These are phyloP conservation scores for Timema cristinae DNA, from an alignment of 2,888 invertebrate genomes.

Conservation along the genomic window DNA sequence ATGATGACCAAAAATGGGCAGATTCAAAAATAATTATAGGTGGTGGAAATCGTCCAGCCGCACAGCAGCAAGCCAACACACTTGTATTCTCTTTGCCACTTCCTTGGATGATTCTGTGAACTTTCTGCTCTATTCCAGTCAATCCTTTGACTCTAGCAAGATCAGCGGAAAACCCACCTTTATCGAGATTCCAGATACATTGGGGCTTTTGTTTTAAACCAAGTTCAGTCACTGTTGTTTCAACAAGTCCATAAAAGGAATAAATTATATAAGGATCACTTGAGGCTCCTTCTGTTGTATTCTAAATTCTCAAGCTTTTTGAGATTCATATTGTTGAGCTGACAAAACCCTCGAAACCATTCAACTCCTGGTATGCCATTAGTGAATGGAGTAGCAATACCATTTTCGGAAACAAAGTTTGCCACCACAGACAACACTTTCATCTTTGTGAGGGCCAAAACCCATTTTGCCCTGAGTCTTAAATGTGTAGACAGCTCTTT, in stretches of 20 bases:
- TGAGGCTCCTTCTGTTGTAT: not conserved
- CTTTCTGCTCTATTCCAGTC: slow-evolving; percentile 9
- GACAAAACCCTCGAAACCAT: not conserved
- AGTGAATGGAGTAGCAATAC: not conserved
- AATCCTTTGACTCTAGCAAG: not conserved
- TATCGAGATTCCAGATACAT: not conserved
- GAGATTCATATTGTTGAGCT: not conserved
- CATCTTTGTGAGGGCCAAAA: not conserved
- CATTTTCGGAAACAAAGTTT: not conserved
- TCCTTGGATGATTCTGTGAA: not conserved
- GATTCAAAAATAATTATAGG: not conserved
- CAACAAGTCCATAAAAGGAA: not conserved
- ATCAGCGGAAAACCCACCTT: not conserved
- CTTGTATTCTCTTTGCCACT: slow-evolving; percentile 10
- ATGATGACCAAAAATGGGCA: not conserved
- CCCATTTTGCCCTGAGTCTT: not conserved
- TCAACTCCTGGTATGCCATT: not conserved
- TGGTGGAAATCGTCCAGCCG: not conserved
- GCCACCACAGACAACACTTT: not conserved
- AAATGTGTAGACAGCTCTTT: not conserved
- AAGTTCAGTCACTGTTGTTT: not conserved
- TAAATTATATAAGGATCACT: not conserved
- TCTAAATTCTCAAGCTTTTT: not conserved
- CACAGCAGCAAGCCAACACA: not conserved
- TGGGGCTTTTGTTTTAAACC: not conserved